Base-by-base conservation (phyloP, 2,888 invertebrate genomes). In the Leptura quadrifasciata region DNA sequence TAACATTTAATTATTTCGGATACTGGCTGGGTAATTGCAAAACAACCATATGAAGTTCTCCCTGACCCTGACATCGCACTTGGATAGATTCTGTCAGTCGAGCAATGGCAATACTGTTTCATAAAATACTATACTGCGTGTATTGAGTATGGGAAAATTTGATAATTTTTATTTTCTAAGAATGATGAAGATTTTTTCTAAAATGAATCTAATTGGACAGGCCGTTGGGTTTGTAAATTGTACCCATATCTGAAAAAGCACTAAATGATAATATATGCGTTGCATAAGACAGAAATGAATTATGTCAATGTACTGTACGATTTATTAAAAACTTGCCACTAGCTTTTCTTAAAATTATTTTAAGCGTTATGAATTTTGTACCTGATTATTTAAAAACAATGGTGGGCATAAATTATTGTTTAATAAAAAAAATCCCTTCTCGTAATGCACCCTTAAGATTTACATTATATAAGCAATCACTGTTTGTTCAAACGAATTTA, bases 331-430 rank as follows among this genome's bases (percentile, higher is more conserved):
- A 47, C n/a, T 47, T 60, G 60, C 60, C 60, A 27, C 27, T n/a
- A 60, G 20, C 20, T 63, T 39, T 12, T 31, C 27, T 39, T 47
- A n/a, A 15, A 12, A 47, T 47, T 47, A n/a, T 4, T 47, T 47
- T 47, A 47, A n/a, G 47, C 47, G 17, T 47, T 63, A 0, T 63
- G 10, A 63, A n/a, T 39, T 31, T 63, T 39, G 35, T 63, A 35
- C 31, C 39, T 63, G 35, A 60, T 63, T 63, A 31, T n/a, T 61
- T 61, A 31, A 63, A 63, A 63, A 63, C 39, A 20, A 63, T 35
- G 63, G 63, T 63, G 63, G 63, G 63, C 63, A 63, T 63, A 35
- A 63, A 2, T 18, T 39, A 39, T 47, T n/a, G 0, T 47, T 47
- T n/a, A 47, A 2, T n/a, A 47, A 3, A 47, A 3, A n/a, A 47